Percentiles rank a stretch among this genome's conserved stretches.
Evolutionary conservation across 1,140 invertebrate species (phyloP).

Genomic region (Episyrphus balteatus): DNA sequence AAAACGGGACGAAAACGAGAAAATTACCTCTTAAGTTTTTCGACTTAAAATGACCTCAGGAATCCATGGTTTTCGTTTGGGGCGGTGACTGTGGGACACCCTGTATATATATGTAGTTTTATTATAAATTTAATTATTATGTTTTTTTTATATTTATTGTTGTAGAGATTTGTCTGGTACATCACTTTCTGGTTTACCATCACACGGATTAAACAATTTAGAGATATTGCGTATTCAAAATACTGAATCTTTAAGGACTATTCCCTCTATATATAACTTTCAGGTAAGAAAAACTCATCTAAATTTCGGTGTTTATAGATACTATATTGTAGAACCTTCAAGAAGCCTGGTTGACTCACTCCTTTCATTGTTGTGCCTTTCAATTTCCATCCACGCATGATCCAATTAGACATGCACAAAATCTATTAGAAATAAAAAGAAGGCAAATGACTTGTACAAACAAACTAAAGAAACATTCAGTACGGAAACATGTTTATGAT

Average conservation of each 20-base stretch:
- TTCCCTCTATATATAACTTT: slow-evolving; percentile 75
- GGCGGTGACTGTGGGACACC: too few relatives aligned
- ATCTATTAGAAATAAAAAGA: slow-evolving; percentile 42
- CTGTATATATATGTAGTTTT: too few relatives aligned
- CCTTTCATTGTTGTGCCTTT: slow-evolving; percentile 85
- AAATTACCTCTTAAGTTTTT: too few relatives aligned
- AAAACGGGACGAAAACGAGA: too few relatives aligned
- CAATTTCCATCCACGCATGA: slow-evolving; percentile 67
- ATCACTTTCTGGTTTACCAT: slow-evolving; percentile 58
- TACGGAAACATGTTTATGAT: too few relatives aligned
- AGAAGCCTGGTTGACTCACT: slow-evolving; percentile 60
- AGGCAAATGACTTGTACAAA: slow-evolving; percentile 26
- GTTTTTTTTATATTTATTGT: slow-evolving; percentile 3
- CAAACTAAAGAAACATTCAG: too few relatives aligned
- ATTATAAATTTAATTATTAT: slow-evolving; percentile 3
- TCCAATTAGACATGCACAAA: slow-evolving; percentile 49
- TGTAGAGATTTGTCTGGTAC: slow-evolving; percentile 64
- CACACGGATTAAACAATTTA: slow-evolving; percentile 56
- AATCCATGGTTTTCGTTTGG: too few relatives aligned
- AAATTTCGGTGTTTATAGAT: slow-evolving; percentile 4
- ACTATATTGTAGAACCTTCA: slow-evolving; percentile 37
- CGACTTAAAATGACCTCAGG: too few relatives aligned
- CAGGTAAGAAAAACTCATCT: slow-evolving; percentile 44
- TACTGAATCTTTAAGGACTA: slow-evolving; percentile 59
- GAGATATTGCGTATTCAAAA: slow-evolving; percentile 59